Evolutionary conservation across 1,140 invertebrate genomes (phyloP), one percentile per base, ranked within the genome.

Genomic region (Diprion similis): DNA sequence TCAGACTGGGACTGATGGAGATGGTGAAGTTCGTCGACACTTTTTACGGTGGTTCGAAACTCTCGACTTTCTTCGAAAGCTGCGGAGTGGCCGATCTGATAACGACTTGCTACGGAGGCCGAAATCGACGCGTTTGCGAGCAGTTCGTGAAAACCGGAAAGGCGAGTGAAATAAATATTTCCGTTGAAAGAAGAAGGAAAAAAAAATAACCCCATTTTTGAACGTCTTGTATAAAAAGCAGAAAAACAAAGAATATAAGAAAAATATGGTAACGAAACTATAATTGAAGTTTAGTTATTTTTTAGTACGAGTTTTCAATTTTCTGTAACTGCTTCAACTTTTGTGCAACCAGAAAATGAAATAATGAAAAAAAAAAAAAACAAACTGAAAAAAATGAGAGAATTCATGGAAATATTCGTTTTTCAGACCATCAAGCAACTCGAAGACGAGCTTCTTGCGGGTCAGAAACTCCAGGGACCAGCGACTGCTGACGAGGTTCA

Each of bases 31-130:
- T 93, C 82, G 90, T 91, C 17, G 89, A 93, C 65, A 89, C 87
- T 19, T 93, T 93, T 79, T 92, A 90, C 78, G 87, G 89, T 10
- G 89, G 89, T 51, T 87, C 89, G 0, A 90, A 92, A 79, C 81
- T 94, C n/a, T 85, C 90, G 1, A 96, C 95, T 8, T 97, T 96
- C 82, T 92, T 97, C 77, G 95, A 96, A 84, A 95, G 93, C 78
- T 97, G 95, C 83, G 95, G 95, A 15, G 90, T 97, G 15, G 95
- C 95, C 65, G 95, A 97, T 89, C 88, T 97, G 19, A 93, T 97
- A 71, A 96, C 95, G 0, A 96, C 95, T 45, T 97, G 95, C 81
- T 96, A 96, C 80, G 95, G 89, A 46, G 95, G 95, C 4, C 86
- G 95, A 77, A 97, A 97, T 86, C 88, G 95, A 70, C 90, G 88